A percentile compares a stretch with the other conserved stretches of the same genome.
Conservation (phyloP, 2,888 invertebrate species). For the Kryphioiulus occultus region DNA sequence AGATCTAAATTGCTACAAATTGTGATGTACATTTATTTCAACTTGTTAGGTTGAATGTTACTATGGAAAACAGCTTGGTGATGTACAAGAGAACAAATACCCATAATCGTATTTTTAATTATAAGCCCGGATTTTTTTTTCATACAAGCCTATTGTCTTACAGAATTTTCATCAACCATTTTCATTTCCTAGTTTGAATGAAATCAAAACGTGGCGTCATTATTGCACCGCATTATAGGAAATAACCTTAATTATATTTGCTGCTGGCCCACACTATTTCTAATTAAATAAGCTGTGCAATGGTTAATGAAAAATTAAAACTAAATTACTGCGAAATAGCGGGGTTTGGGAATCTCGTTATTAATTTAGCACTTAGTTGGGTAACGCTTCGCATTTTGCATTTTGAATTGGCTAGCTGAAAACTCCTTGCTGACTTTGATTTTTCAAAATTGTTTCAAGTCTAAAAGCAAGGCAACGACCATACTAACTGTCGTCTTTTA, state of each 20-base stretch:
- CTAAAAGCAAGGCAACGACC: no score
- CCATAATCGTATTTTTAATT: background rate
- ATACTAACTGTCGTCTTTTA: no score
- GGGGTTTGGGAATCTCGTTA: background rate
- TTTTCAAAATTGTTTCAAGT: no score
- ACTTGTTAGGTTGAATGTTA: background rate
- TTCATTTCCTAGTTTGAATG: background rate
- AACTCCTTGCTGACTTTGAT: no score
- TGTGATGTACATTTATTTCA: background rate
- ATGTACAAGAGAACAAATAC: background rate
- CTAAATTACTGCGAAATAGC: background rate
- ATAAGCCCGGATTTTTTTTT: background rate
- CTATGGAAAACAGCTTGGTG: background rate
- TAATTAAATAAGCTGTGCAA: background rate
- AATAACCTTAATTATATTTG: no score
- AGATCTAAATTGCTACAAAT: background rate
- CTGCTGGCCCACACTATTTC: background rate
- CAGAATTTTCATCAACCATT: no score
- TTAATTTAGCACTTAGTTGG: background rate
- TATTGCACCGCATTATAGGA: background rate
- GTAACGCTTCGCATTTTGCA: no score
- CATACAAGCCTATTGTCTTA: background rate
- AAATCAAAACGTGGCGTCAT: background rate
- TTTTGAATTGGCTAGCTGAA: no score
- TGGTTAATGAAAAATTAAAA: background rate